Conservation (phyloP, 2,888 invertebrate species). For the Fissipunctia ypsillon region DNA sequence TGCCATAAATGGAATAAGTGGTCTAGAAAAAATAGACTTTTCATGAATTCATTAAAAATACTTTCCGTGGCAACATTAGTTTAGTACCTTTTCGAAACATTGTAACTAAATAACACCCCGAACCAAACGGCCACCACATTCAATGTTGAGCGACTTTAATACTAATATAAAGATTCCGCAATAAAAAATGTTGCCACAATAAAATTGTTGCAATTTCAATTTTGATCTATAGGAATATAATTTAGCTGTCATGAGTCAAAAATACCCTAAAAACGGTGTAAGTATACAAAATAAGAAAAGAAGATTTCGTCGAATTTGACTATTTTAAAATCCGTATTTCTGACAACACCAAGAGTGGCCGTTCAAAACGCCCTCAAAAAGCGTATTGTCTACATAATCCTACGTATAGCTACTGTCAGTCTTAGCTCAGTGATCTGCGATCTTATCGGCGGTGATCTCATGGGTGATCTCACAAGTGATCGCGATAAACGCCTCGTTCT, state of each 20-base stretch:
- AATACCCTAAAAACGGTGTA: not conserved
- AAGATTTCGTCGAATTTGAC: not conserved
- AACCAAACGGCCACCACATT: slow-evolving; percentile 2
- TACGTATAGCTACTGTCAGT: slow-evolving; percentile 81
- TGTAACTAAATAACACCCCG: slow-evolving; percentile 19
- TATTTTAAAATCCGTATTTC: not conserved
- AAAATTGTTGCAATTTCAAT: not conserved
- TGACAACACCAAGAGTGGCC: slow-evolving; percentile 31
- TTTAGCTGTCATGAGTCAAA: slow-evolving; percentile 15
- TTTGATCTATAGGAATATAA: slow-evolving; percentile 16
- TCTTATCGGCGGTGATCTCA: slow-evolving; percentile 64
- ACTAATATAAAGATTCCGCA: not conserved
- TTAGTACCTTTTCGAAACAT: slow-evolving; percentile 27
- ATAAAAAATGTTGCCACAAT: not conserved
- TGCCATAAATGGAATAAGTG: slow-evolving; percentile 51
- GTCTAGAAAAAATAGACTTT: slow-evolving; percentile 43
- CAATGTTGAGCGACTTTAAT: slow-evolving; percentile 35
- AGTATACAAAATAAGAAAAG: not conserved
- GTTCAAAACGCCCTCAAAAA: slow-evolving; percentile 30
- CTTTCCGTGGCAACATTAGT: slow-evolving; percentile 20
- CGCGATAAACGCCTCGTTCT: slow-evolving; percentile 75
- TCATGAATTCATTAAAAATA: slow-evolving; percentile 18
- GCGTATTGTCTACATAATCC: slow-evolving; percentile 65
- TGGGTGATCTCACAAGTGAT: slow-evolving; percentile 62
- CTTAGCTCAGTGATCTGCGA: slow-evolving; percentile 80